These are phyloP conservation scores for Myopa testacea DNA, from an alignment of 2,888 invertebrate species.

Conservation along the genomic window DNA sequence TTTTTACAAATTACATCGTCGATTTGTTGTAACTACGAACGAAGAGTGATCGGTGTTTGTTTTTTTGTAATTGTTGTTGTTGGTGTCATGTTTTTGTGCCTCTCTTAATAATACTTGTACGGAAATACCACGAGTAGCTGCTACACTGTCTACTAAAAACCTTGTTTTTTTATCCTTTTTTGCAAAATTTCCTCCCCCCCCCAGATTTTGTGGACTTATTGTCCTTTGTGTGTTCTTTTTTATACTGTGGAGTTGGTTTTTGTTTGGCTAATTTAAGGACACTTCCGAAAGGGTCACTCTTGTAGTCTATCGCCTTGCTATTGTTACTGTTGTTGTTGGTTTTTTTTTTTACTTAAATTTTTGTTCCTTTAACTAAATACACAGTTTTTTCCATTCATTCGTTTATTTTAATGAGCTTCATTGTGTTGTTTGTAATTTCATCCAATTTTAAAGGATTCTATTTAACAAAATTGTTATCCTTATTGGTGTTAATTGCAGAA, in stretches of 20 bases:
- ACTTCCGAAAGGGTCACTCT: neutral
- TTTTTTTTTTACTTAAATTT: neutral
- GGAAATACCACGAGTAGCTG: no score
- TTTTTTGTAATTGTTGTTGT: slow-evolving; percentile 24
- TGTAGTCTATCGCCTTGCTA: neutral
- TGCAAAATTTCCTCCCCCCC: no score
- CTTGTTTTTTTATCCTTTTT: no score
- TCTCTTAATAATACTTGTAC: no score
- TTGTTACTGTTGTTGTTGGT: neutral
- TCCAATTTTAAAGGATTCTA: slow-evolving; percentile 37
- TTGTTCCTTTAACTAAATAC: neutral
- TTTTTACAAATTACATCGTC: slow-evolving; percentile 34
- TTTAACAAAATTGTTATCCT: slow-evolving; percentile 35
- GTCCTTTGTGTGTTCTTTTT: neutral
- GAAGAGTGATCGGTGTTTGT: neutral
- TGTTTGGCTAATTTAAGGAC: slow-evolving; percentile 25
- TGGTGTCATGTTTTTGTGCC: slow-evolving; percentile 28
- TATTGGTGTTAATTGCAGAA: slow-evolving; percentile 31
- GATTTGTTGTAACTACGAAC: slow-evolving; percentile 23
- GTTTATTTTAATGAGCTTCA: slow-evolving; percentile 33
- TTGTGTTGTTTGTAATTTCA: slow-evolving; percentile 39
- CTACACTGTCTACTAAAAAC: no score
- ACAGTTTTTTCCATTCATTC: neutral
- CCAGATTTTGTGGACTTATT: no score
- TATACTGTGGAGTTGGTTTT: neutral